Evolutionary conservation across 2,888 invertebrate species (phyloP).

Genomic region (Marasmarcha lunaedactyla): DNA sequence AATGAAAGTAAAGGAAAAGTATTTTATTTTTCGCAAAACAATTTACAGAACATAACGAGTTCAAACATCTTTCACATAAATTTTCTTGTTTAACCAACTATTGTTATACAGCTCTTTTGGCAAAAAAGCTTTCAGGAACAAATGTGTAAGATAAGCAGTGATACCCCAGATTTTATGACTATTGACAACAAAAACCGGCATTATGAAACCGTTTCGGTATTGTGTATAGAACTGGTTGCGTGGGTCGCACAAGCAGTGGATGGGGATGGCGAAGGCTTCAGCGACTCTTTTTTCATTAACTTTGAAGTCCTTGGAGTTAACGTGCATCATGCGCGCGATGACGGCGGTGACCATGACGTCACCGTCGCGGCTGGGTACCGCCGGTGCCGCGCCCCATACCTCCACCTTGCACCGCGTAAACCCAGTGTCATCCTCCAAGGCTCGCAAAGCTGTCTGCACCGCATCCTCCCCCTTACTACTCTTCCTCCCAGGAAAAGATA

Average conservation of each 20-base stretch:
- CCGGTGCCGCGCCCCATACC: slow-evolving; percentile 75
- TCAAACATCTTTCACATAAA: no score
- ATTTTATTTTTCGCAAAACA: no score
- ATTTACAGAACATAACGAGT: no score
- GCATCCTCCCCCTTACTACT: slow-evolving; percentile 71
- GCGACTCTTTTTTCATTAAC: slow-evolving; percentile 81
- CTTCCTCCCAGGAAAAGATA: slow-evolving; percentile 88
- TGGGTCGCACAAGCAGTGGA: slow-evolving; percentile 74
- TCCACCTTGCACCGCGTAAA: slow-evolving; percentile 71
- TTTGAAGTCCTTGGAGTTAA: slow-evolving; percentile 60
- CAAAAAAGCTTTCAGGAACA: slow-evolving; percentile 76
- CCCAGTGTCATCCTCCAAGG: slow-evolving; percentile 88
- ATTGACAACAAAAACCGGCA: slow-evolving; percentile 75
- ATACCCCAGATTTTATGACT: slow-evolving; percentile 80
- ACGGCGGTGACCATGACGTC: slow-evolving; percentile 78
- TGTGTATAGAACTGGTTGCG: slow-evolving; percentile 75
- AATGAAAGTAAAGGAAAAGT: no score
- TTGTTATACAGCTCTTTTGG: slow-evolving; percentile 70
- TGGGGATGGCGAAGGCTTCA: slow-evolving; percentile 77
- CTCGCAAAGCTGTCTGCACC: slow-evolving; percentile 82
- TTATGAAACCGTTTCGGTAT: slow-evolving; percentile 70
- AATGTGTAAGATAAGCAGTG: slow-evolving; percentile 81
- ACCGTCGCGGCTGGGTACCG: slow-evolving; percentile 49
- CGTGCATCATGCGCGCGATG: slow-evolving; percentile 73
- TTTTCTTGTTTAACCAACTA: slow-evolving; percentile 43